Conservation (phyloP, 2,888 invertebrate genomes). For the Perithous albicinctus region DNA sequence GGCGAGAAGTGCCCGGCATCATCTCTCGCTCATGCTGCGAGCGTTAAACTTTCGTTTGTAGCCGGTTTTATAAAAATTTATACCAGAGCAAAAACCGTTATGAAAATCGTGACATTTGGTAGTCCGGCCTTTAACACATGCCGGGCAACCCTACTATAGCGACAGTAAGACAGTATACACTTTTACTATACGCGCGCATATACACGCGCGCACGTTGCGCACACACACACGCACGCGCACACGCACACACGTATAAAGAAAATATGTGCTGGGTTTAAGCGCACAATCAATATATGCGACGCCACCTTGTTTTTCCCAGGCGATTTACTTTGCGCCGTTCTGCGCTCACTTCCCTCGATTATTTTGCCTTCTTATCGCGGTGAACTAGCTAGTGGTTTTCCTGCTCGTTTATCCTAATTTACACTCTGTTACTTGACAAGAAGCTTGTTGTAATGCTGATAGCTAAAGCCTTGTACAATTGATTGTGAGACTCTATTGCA, state of each 20-base stretch:
- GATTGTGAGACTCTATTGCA: no score
- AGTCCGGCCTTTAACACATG: constrained; percentile 77
- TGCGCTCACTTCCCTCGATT: constrained; percentile 17
- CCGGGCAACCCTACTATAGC: constrained; percentile 78
- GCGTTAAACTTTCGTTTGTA: constrained; percentile 52
- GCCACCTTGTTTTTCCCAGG: constrained; percentile 70
- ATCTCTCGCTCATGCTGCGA: constrained; percentile 80
- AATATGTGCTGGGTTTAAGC: constrained; percentile 58
- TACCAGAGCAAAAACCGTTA: constrained; percentile 79
- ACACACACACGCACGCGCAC: not conserved
- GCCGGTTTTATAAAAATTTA: constrained; percentile 62
- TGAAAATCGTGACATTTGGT: constrained; percentile 80
- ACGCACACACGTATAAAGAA: constrained; percentile 21
- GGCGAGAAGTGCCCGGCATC: constrained; percentile 82
- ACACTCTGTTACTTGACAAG: constrained; percentile 16
- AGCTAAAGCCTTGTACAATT: no score
- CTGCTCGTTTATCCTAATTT: constrained; percentile 52
- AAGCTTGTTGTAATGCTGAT: no score
- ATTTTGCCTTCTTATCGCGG: constrained; percentile 20
- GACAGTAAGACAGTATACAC: not conserved
- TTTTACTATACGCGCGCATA: constrained; percentile 18
- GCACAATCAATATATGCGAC: constrained; percentile 76
- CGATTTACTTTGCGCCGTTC: no score
- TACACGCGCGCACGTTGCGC: constrained; percentile 3
- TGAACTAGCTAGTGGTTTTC: no score